These are phyloP conservation scores for Acanthurus tractus DNA, from an alignment of 2,797 vertebrate species.

Conservation along the genomic window DNA sequence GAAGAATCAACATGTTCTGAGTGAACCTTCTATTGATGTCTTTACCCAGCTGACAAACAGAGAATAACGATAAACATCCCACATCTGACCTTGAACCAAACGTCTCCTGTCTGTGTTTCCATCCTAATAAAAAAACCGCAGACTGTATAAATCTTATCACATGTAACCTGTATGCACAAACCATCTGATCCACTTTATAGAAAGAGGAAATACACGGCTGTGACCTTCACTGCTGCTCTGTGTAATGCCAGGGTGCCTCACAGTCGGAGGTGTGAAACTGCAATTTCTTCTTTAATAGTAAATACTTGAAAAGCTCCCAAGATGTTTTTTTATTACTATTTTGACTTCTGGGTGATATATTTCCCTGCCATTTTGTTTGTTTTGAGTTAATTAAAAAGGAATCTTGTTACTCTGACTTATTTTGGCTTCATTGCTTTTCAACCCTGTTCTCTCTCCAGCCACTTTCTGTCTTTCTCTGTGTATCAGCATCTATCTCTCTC, in stretches of 20 bases:
- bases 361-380: not conserved
- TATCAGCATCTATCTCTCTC: conserved; percentile 9
- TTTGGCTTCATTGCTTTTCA: conserved; percentile 1
- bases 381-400: not conserved
- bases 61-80: not conserved
- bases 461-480: not conserved
- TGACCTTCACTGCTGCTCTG: not conserved
- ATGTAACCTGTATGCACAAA: not conserved
- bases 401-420: not conserved
- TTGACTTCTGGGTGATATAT: not conserved
- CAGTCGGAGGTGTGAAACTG: conserved; percentile 12
- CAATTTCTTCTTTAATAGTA: not conserved
- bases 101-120: not conserved
- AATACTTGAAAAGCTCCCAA: not conserved
- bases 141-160: conserved; percentile 13
- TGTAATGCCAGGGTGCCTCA: not conserved
- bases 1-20: conserved; percentile 9
- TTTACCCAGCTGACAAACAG: conserved; percentile 22
- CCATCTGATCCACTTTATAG: conserved; percentile 18
- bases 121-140: conserved; percentile 21
- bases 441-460: not conserved
- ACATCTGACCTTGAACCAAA: conserved; percentile 46
- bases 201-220: not conserved
- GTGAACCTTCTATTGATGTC: not conserved
- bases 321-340: not conserved